Percentiles rank a stretch among this genome's conserved stretches.
Conservation (phyloP, 2,797 vertebrate species). For the Macropus fuliginosus region DNA sequence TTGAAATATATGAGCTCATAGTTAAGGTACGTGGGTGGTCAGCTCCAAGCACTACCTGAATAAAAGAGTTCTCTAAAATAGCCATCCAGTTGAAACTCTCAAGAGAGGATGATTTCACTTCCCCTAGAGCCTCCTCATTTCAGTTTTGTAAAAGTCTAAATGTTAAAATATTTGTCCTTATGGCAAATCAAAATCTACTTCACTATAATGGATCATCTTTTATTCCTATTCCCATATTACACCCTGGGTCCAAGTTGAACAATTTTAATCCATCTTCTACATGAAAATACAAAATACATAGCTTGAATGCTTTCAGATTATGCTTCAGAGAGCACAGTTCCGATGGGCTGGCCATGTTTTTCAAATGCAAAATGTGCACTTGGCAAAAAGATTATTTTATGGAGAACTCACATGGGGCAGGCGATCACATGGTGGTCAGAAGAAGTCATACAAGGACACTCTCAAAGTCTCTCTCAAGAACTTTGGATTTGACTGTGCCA, state of each 20-base stretch:
- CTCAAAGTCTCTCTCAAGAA: too few relatives aligned
- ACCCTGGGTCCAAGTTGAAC: background rate
- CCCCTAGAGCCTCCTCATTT: background rate
- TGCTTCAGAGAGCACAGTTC: too few relatives aligned
- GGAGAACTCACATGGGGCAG: too few relatives aligned
- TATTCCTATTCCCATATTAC: background rate
- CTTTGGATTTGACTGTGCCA: too few relatives aligned
- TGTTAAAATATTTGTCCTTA: background rate
- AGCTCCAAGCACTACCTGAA: background rate
- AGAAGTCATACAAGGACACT: too few relatives aligned
- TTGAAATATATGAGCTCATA: background rate
- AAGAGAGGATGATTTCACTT: background rate
- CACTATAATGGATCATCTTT: background rate
- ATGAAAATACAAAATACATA: background rate
- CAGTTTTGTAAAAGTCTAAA: background rate
- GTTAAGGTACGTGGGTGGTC: background rate
- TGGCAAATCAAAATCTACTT: background rate
- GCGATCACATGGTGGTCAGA: too few relatives aligned
- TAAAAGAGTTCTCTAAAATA: background rate
- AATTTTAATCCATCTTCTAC: background rate
- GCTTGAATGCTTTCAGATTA: too few relatives aligned
- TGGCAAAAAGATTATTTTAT: too few relatives aligned
- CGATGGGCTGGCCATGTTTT: too few relatives aligned
- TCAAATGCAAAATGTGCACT: too few relatives aligned
- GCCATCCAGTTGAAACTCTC: background rate